Percentiles rank a stretch among this genome's conserved stretches.
phyloP scores from a whole-genome alignment of 2,113 vertebrate genomes.

The Eptesicus fuscus region DNA sequence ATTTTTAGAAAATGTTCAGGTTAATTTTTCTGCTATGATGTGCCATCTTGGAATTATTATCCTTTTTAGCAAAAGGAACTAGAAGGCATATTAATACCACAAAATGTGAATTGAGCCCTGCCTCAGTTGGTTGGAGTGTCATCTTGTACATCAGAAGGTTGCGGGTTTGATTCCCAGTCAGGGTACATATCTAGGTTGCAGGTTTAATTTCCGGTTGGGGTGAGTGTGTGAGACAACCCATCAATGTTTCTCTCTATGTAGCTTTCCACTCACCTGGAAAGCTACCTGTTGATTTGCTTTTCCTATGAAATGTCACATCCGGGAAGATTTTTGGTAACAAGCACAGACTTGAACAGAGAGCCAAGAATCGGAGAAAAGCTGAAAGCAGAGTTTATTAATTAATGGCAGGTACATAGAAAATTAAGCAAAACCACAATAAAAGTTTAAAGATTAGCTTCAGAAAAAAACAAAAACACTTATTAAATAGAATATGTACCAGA shows the following conservation, averaged over 20 bases:
- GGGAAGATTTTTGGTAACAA: not conserved
- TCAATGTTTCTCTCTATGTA: not conserved
- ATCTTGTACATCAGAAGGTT: too few species aligned
- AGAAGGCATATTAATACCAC: fast-evolving
- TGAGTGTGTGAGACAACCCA: not conserved
- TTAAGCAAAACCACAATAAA: not conserved
- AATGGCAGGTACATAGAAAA: not conserved
- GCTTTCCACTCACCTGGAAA: not conserved
- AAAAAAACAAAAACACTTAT: not conserved
- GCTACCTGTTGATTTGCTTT: not conserved
- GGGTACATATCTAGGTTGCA: too few species aligned
- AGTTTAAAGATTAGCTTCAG: not conserved
- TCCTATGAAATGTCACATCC: not conserved
- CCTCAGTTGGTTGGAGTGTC: not conserved
- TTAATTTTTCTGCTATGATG: slow-evolving; percentile 40
- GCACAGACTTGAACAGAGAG: not conserved
- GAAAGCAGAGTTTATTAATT: not conserved
- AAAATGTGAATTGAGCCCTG: not conserved
- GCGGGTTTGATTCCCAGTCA: not conserved
- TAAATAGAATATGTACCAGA: not conserved
- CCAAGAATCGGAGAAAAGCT: not conserved
- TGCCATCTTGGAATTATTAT: not conserved
- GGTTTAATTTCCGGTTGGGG: too few species aligned
- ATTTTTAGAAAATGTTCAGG: not conserved
- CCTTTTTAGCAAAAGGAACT: slow-evolving; percentile 5